Evolutionary conservation across 2,797 vertebrate species (phyloP).

Genomic region (Chiloscyllium punctatum): DNA sequence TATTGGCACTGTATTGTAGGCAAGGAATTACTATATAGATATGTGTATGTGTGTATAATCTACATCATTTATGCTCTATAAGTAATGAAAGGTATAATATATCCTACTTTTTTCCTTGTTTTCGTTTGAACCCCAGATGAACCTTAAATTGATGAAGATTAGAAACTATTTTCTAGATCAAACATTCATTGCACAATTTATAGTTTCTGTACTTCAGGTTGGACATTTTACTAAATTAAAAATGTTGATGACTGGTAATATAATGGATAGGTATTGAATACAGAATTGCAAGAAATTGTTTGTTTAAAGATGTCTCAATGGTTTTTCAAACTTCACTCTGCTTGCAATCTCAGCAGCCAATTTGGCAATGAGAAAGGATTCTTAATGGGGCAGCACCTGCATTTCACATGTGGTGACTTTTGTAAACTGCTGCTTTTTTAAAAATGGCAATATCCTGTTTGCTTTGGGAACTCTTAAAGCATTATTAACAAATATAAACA

Average conservation of each 20-base stretch:
- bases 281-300: background rate
- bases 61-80: background rate
- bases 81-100: slow-evolving; percentile 13
- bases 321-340: slow-evolving; percentile 3
- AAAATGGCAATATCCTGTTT: slow-evolving; percentile 31
- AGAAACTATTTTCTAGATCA: slow-evolving; percentile 9
- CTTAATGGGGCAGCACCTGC: slow-evolving; percentile 23
- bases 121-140: slow-evolving; percentile 17
- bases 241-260: background rate
- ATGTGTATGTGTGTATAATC: background rate
- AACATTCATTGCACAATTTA: background rate
- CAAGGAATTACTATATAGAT: background rate
- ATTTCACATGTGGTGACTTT: slow-evolving; percentile 13
- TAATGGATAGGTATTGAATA: background rate
- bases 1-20: background rate
- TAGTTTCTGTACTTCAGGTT: background rate
- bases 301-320: background rate
- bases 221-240: slow-evolving; percentile 10
- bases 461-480: background rate
- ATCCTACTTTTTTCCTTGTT: background rate
- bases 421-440: slow-evolving; percentile 15
- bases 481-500: slow-evolving; percentile 23
- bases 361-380: background rate
- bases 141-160: slow-evolving; percentile 18
- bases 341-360: background rate